Conservation (phyloP, 2,888 invertebrate genomes). For the Laothoe populi region DNA sequence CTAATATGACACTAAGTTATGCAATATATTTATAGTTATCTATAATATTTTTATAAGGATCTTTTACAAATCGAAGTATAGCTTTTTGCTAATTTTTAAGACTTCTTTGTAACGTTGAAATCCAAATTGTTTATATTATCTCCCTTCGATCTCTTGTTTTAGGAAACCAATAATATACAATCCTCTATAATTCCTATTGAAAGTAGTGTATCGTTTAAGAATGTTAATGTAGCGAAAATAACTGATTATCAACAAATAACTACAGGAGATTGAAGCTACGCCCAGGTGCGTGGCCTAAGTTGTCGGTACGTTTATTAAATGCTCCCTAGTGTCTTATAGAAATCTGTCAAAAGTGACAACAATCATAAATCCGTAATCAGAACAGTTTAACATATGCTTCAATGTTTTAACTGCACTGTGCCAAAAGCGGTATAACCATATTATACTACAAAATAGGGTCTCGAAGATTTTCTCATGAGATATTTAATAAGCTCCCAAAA, state of each 20-base stretch:
- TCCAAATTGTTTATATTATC: slow-evolving; percentile 52
- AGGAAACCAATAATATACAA: slow-evolving; percentile 42
- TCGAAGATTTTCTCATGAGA: no score
- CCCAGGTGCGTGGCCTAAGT: neutral
- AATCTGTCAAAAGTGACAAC: no score
- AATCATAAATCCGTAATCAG: no score
- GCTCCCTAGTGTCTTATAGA: no score
- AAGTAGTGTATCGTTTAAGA: slow-evolving; percentile 28
- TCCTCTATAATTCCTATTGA: slow-evolving; percentile 39
- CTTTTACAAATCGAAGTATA: slow-evolving; percentile 60
- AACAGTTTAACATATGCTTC: no score
- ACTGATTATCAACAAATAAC: slow-evolving; percentile 63
- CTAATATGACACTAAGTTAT: slow-evolving; percentile 64
- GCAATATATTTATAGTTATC: slow-evolving; percentile 71
- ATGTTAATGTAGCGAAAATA: slow-evolving; percentile 44
- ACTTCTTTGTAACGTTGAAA: slow-evolving; percentile 46
- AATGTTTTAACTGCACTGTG: no score
- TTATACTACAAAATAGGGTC: no score
- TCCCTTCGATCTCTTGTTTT: slow-evolving; percentile 57
- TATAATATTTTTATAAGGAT: slow-evolving; percentile 71
- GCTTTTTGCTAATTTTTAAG: slow-evolving; percentile 49
- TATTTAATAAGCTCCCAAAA: no score
- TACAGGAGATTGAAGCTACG: slow-evolving; percentile 30
- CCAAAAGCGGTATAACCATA: no score
- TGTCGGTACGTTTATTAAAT: no score